phyloP scores from a whole-genome alignment of 2,797 vertebrate species.

The Smutsia gigantea region DNA sequence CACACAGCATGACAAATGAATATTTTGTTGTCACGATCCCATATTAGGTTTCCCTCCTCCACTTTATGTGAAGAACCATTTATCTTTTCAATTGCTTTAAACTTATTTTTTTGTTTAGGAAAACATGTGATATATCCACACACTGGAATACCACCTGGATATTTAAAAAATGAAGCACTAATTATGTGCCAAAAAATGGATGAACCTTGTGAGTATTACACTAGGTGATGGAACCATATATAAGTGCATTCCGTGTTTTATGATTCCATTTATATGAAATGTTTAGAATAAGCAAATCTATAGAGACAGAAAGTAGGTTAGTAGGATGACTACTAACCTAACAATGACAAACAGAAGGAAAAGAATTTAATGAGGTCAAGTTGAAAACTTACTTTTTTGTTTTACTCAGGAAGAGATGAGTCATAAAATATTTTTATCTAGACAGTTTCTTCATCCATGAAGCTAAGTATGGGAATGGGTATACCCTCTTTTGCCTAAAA shows the following conservation, averaged over 20 bases:
- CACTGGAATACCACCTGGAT: not conserved
- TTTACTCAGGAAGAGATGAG: constrained; percentile 71
- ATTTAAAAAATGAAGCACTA: not conserved
- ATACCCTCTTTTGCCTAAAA: not conserved
- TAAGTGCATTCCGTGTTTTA: not conserved
- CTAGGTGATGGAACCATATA: not conserved
- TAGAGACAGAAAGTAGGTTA: not conserved
- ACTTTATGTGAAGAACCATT: constrained; percentile 79
- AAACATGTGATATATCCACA: not conserved
- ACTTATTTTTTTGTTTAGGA: constrained; percentile 77
- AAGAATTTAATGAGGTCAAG: constrained; percentile 74
- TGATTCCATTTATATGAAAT: not conserved
- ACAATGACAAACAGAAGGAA: constrained; percentile 67
- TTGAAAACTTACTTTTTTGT: constrained; percentile 7
- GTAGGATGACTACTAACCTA: not conserved
- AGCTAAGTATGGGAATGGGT: constrained; percentile 27
- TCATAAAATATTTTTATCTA: constrained; percentile 79
- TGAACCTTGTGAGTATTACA: not conserved
- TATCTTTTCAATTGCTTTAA: constrained; percentile 83
- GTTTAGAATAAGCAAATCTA: not conserved
- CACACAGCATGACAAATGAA: constrained; percentile 82
- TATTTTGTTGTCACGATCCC: constrained; percentile 80
- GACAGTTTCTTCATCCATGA: constrained; percentile 72
- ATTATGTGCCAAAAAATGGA: not conserved
- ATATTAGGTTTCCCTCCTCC: constrained; percentile 85